phyloP scores from a whole-genome alignment of 2,888 invertebrate species.

The Nomada fucata region DNA sequence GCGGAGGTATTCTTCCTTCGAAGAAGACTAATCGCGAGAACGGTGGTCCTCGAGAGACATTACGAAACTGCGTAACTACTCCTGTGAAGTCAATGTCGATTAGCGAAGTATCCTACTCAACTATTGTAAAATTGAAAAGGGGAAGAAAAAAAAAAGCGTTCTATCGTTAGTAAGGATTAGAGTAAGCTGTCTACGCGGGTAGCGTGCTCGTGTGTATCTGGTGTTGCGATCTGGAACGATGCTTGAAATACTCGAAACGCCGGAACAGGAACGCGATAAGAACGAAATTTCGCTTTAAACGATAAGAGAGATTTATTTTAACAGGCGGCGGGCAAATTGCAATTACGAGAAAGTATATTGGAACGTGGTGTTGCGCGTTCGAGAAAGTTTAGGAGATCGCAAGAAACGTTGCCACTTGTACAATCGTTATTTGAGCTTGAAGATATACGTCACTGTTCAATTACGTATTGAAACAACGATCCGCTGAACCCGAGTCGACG shows the following conservation, averaged over 20 bases:
- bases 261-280: not conserved
- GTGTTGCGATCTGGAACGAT: constrained; percentile 12
- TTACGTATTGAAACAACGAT: constrained; percentile 25
- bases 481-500: constrained; percentile 27
- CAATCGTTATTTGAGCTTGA: constrained; percentile 75
- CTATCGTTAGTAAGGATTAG: constrained; percentile 19
- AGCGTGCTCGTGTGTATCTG: not conserved
- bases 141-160: not conserved
- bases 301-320: not conserved
- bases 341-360: not conserved
- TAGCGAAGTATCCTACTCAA: constrained; percentile 67
- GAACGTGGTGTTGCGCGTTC: not conserved
- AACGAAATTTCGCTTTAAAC: not conserved
- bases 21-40: not conserved
- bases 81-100: constrained; percentile 83
- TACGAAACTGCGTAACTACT: constrained; percentile 74
- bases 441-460: constrained; percentile 53
- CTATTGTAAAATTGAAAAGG: constrained; percentile 16
- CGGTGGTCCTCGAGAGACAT: constrained; percentile 54
- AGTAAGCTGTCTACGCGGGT: constrained; percentile 30
- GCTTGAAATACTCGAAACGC: not conserved
- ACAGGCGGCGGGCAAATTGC: not conserved
- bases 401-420: constrained; percentile 53
- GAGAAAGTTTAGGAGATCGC: not conserved
- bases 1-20: constrained; percentile 51